These are phyloP conservation scores for Crioceris asparagi DNA, from an alignment of 2,888 invertebrate species.

Conservation along the genomic window DNA sequence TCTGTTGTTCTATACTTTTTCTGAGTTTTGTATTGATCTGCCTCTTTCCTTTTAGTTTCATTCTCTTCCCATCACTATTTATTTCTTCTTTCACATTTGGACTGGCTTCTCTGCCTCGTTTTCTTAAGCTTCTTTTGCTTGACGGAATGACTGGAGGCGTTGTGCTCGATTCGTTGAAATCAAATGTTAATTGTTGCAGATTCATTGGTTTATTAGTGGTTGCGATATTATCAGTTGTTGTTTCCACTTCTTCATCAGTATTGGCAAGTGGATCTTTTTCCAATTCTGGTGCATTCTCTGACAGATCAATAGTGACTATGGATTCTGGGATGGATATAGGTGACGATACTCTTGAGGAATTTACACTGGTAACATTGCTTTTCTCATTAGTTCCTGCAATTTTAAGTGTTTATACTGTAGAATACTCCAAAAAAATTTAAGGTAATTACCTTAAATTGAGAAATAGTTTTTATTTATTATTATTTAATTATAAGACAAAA, in stretches of 20 bases:
- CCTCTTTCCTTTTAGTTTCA: constrained; percentile 29
- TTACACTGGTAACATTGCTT: constrained; percentile 6
- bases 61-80: constrained; percentile 20
- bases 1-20: constrained; percentile 43
- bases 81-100: constrained; percentile 15
- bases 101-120: constrained; percentile 25
- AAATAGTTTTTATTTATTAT: no score
- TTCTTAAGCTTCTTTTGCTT: constrained; percentile 22
- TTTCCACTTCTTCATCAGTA: constrained; percentile 39
- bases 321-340: constrained; percentile 14
- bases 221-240: constrained; percentile 10
- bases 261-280: constrained; percentile 36
- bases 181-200: constrained; percentile 26
- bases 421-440: no score
- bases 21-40: constrained; percentile 29
- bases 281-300: constrained; percentile 14
- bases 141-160: constrained; percentile 17
- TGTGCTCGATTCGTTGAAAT: constrained; percentile 24
- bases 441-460: no score
- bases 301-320: constrained; percentile 14
- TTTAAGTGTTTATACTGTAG: no score
- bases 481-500: no score
- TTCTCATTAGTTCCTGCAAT: neutral
- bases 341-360: constrained; percentile 13
- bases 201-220: constrained; percentile 13